Evolutionary conservation across 1,140 invertebrate species (phyloP).

Genomic region (Cotesia chilonis): DNA sequence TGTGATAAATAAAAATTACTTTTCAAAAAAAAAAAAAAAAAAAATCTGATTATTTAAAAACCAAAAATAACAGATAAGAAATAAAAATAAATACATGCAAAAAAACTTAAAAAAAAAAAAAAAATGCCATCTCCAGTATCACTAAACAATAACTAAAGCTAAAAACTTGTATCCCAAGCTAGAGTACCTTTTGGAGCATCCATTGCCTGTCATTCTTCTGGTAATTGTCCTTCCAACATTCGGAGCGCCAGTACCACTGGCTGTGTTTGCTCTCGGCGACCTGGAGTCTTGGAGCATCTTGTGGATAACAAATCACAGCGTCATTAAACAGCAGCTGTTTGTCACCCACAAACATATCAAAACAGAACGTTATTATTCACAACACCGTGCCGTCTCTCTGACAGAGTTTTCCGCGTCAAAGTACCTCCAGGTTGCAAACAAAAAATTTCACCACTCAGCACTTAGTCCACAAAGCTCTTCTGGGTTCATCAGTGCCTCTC

Average conservation of each 20-base stretch:
- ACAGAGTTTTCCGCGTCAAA: not conserved
- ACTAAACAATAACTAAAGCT: not conserved
- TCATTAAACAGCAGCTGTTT: slow-evolving; percentile 24
- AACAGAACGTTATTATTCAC: slow-evolving; percentile 23
- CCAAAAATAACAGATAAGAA: not conserved
- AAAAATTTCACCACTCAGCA: not conserved
- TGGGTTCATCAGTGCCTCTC: not conserved
- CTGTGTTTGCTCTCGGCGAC: slow-evolving; percentile 20
- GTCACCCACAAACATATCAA: slow-evolving; percentile 31
- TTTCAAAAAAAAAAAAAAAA: too few relatives aligned
- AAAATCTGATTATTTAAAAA: not conserved
- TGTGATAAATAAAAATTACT: too few relatives aligned
- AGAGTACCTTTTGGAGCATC: slow-evolving; percentile 27
- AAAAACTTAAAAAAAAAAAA: not conserved
- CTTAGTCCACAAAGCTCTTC: not conserved
- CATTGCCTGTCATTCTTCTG: slow-evolving; percentile 30
- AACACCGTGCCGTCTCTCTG: slow-evolving; percentile 19
- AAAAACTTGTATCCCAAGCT: not conserved
- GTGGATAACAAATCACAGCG: slow-evolving; percentile 24
- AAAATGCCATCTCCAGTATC: not conserved
- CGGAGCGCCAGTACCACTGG: slow-evolving; percentile 12
- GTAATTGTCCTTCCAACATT: slow-evolving; percentile 23
- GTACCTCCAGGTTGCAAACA: not conserved
- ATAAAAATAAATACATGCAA: not conserved
- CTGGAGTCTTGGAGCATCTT: slow-evolving; percentile 35